A percentile compares a stretch with the other conserved stretches of the same genome.
Conservation (phyloP, 53 echinoderm and acorn worm species). For the Hippasteria phrygiana region DNA sequence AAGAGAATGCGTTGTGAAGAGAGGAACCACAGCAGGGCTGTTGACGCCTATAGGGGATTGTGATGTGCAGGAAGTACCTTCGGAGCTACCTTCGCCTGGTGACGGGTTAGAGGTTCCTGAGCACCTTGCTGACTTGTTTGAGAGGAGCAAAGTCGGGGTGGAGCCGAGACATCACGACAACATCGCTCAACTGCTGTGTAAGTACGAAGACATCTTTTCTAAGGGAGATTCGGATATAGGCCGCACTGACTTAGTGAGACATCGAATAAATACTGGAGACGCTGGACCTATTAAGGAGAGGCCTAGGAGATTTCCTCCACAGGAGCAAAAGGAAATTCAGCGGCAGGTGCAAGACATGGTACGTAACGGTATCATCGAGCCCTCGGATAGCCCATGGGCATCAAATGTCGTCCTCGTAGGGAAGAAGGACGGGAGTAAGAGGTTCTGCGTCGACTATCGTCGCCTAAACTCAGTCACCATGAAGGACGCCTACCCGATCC, state of each 20-base stretch:
- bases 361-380: not conserved
- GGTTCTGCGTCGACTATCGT: slow-evolving; percentile 46
- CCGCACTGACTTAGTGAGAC: slow-evolving; percentile 51
- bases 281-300: slow-evolving; percentile 46
- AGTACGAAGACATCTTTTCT: slow-evolving; percentile 60
- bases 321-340: not conserved
- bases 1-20: slow-evolving; percentile 11
- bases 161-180: slow-evolving; percentile 13
- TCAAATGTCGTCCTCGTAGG: slow-evolving; percentile 10
- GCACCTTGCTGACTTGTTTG: slow-evolving; percentile 41
- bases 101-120: slow-evolving; percentile 13
- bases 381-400: slow-evolving; percentile 36
- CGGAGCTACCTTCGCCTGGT: too few species aligned
- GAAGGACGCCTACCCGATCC: slow-evolving; percentile 30
- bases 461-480: slow-evolving; percentile 24
- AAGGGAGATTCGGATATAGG: slow-evolving; percentile 53
- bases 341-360: slow-evolving; percentile 25
- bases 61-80: slow-evolving; percentile 20
- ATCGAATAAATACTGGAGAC: slow-evolving; percentile 61
- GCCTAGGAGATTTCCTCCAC: slow-evolving; percentile 45
- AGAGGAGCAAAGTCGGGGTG: slow-evolving; percentile 23
- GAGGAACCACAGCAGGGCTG: slow-evolving; percentile 33
- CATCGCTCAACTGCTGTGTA: slow-evolving; percentile 46
- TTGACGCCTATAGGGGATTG: slow-evolving; percentile 34
- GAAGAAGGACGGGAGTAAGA: slow-evolving; percentile 25